These are phyloP conservation scores for Gadopsis marmoratus DNA, from an alignment of 2,797 vertebrate genomes.

Conservation along the genomic window DNA sequence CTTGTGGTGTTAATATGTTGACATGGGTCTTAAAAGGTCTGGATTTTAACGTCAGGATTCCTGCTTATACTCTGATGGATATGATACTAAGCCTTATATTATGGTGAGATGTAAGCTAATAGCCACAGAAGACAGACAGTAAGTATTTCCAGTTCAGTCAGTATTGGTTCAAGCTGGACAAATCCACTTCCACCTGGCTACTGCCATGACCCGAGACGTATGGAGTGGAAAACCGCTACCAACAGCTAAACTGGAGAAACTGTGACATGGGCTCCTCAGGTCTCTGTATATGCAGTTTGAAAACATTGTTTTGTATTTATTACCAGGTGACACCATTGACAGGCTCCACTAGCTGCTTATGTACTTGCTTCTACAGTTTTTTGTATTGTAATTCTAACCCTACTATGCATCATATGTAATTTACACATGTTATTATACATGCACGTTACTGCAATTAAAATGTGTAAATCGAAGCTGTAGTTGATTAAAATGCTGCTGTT, in stretches of 20 bases:
- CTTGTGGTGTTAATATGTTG: no score
- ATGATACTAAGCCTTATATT: background rate
- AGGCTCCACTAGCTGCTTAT: slow-evolving; percentile 40
- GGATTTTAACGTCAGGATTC: no score
- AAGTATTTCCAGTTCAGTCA: slow-evolving; percentile 12
- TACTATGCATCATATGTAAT: slow-evolving; percentile 63
- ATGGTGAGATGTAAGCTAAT: background rate
- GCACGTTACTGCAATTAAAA: slow-evolving; percentile 51
- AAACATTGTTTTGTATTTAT: slow-evolving; percentile 54
- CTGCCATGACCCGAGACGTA: slow-evolving; percentile 21
- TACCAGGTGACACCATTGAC: slow-evolving; percentile 49
- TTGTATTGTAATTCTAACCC: slow-evolving; percentile 65
- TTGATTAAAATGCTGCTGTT: slow-evolving; percentile 54
- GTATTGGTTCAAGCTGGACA: slow-evolving; percentile 24
- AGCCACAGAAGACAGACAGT: slow-evolving; percentile 4
- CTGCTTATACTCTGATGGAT: no score
- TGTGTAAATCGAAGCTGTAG: slow-evolving; percentile 59
- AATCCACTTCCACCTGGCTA: slow-evolving; percentile 38
- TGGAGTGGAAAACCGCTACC: slow-evolving; percentile 14
- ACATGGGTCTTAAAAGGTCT: no score
- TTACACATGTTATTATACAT: slow-evolving; percentile 18
- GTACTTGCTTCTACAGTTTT: slow-evolving; percentile 52
- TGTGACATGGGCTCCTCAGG: slow-evolving; percentile 57
- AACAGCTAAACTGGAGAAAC: slow-evolving; percentile 51
- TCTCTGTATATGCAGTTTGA: slow-evolving; percentile 43